Conservation (phyloP, 2,113 vertebrate species). For the Sinocyclocheilus grahami region DNA sequence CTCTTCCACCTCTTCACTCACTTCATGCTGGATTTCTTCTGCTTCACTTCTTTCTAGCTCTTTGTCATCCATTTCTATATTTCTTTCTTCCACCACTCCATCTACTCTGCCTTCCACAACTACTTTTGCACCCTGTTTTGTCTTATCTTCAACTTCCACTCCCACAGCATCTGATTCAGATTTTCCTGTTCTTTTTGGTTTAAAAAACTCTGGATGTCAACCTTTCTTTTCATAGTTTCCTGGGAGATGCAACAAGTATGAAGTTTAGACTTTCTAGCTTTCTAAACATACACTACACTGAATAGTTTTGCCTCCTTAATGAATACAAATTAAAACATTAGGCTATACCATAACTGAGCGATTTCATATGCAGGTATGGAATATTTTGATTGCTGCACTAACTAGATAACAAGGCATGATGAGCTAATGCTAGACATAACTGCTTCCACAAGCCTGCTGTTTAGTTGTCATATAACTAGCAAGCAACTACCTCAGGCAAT, state of each 20-base stretch:
- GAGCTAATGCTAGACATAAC: not conserved
- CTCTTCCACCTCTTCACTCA: not conserved
- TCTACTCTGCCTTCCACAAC: not conserved
- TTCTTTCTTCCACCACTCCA: not conserved
- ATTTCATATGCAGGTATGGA: not conserved
- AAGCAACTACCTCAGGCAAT: not conserved
- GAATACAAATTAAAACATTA: not conserved
- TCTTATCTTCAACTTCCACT: not conserved
- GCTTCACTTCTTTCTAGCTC: not conserved
- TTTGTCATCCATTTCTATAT: not conserved
- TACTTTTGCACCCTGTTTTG: not conserved
- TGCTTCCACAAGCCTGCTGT: not conserved
- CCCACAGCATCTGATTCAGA: not conserved
- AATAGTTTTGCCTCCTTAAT: not conserved
- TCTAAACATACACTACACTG: not conserved
- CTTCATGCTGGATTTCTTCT: not conserved
- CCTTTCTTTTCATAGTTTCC: constrained; percentile 16
- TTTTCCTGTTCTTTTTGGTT: not conserved
- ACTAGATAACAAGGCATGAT: not conserved
- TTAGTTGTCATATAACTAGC: not conserved
- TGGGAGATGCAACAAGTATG: not conserved
- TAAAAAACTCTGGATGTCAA: not conserved
- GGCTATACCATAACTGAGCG: not conserved
- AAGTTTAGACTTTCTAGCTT: not conserved
- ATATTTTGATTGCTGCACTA: not conserved